A percentile compares a stretch with the other conserved stretches of the same genome.
Evolutionary conservation across 2,113 vertebrate species (phyloP).

Genomic region (Camelus bactrianus): DNA sequence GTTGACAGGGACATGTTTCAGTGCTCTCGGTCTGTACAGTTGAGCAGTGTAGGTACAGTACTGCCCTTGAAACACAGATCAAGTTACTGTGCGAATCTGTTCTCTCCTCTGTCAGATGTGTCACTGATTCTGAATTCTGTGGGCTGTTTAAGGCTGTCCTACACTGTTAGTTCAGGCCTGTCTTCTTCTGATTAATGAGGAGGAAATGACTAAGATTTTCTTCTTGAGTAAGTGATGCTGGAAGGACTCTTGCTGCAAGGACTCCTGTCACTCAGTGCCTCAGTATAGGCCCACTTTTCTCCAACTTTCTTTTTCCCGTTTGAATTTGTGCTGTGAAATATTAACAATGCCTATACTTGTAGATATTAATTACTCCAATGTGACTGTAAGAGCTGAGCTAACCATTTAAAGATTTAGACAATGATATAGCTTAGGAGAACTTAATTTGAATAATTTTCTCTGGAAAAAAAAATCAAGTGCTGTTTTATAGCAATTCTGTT

Average conservation of each 20-base stretch:
- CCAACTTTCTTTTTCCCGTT: neutral
- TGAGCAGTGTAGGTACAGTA: neutral
- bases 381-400: conserved; percentile 1
- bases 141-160: neutral
- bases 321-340: neutral
- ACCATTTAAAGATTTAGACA: neutral
- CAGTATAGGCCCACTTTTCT: neutral
- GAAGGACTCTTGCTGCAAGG: neutral
- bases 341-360: neutral
- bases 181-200: neutral
- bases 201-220: neutral
- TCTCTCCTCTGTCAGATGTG: conserved; percentile 57
- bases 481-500: conserved; percentile 40
- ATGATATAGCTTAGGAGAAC: neutral
- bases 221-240: neutral
- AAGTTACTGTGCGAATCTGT: conserved; percentile 35
- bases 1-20: neutral
- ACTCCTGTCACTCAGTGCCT: neutral
- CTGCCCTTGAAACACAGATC: conserved; percentile 68
- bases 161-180: conserved; percentile 4
- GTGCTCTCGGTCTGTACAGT: neutral
- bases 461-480: neutral
- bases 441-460: neutral
- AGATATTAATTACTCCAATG: neutral
- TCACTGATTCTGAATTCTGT: conserved; percentile 33